Conservation (phyloP, 2,113 vertebrate genomes). For the Menidia beryllina region DNA sequence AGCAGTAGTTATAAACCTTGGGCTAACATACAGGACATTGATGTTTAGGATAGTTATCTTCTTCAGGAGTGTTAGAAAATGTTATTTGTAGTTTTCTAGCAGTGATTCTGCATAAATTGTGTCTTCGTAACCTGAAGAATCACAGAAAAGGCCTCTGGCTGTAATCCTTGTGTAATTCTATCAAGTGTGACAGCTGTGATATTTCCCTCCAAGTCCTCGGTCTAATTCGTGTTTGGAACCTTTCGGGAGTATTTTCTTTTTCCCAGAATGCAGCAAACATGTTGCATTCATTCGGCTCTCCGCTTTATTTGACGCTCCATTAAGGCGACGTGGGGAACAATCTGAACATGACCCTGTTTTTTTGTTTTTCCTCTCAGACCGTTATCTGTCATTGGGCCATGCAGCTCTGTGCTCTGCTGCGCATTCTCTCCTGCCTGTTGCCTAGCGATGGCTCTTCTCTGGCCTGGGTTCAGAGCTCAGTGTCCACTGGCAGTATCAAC, state of each 20-base stretch:
- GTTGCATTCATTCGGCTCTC: slow-evolving; percentile 14
- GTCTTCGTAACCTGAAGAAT: not conserved
- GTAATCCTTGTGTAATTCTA: slow-evolving; percentile 3
- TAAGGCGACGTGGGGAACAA: not conserved
- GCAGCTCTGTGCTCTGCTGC: slow-evolving; percentile 35
- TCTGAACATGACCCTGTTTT: slow-evolving; percentile 28
- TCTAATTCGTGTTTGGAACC: slow-evolving; percentile 25
- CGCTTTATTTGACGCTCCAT: slow-evolving; percentile 11
- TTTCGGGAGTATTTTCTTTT: not conserved
- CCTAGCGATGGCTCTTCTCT: slow-evolving; percentile 70
- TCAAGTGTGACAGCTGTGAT: slow-evolving; percentile 6
- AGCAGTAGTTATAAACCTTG: too few relatives aligned
- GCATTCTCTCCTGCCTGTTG: slow-evolving; percentile 71
- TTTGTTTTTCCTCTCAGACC: not conserved
- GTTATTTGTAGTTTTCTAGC: not conserved
- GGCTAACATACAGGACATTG: too few relatives aligned
- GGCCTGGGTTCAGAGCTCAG: slow-evolving; percentile 40
- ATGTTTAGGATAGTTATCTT: too few relatives aligned
- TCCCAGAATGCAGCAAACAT: not conserved
- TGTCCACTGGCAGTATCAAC: slow-evolving; percentile 46
- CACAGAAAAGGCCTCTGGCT: not conserved
- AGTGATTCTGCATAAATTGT: not conserved
- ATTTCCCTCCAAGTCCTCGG: slow-evolving; percentile 8
- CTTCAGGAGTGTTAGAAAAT: not conserved
- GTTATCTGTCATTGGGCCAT: slow-evolving; percentile 47